Evolutionary conservation across 2,797 vertebrate species (phyloP), one percentile per base, ranked within the genome.

Genomic region (Salarias fasciatus): DNA sequence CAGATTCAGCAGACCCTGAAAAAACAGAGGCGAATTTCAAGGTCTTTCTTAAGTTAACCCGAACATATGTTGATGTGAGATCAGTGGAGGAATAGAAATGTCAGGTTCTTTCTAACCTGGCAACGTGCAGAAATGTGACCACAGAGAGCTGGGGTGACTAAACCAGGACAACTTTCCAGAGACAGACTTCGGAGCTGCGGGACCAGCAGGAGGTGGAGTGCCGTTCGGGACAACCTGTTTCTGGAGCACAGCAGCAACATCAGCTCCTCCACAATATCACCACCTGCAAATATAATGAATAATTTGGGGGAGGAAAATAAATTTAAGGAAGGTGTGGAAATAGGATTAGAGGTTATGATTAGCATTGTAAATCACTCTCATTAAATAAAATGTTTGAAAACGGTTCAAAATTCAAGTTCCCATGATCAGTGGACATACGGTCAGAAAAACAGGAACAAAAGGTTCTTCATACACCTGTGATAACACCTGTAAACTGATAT

Each of bases 171-270:
- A 12, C 11, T 10, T 0, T 54, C 49, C 51, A 97, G 90, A 33
- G 90, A 93, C 44, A 97, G 89, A 51, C 69, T 53, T 5, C 61
- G 90, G 63, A 95, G 92, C 53, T 95, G 95, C 0, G 95, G 95
- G 51, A 95, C 86, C 61, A 97, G 85, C 30, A 96, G 88, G 29
- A 96, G 92, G 60, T 95, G 95, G 1, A 96, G 92, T 0, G 92
- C 88, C 0, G 93, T 89, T 0, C 93, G 88, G 0, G 91, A 92
- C 80, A 96, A 50, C 58, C 92, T 86, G 56, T 87, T 91, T 41
- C 82, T 89, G 8, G 68, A 63, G 0, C 88, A 91, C 72, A 96
- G 76, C 14, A 95, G 40, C 59, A 2, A 12, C 4, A 90, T 87
- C 73, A 96, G 91, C 55, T 96, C 91, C 79, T 94, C 91, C 0